Evolutionary conservation across 2,797 vertebrate genomes (phyloP).

Genomic region (Carcharodon carcharias): DNA sequence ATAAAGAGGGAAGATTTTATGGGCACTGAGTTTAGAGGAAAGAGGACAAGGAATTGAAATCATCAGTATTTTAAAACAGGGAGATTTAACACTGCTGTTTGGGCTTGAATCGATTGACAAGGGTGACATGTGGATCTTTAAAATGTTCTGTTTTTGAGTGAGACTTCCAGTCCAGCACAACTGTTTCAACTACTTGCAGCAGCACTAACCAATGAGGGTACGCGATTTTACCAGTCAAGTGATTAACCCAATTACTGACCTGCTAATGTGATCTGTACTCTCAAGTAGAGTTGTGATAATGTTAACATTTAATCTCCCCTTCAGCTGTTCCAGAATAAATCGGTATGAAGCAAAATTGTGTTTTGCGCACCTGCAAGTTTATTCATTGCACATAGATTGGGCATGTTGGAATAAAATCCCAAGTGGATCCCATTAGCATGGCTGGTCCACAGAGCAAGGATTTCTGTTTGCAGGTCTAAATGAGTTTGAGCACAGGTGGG

Average conservation of each 20-base stretch:
- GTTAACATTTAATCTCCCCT: background rate
- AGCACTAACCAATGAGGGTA: background rate
- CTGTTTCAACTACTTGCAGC: background rate
- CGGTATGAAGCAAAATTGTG: background rate
- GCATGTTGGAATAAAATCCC: background rate
- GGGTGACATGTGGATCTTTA: too few species aligned
- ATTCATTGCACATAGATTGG: background rate
- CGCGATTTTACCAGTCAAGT: background rate
- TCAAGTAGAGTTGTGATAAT: background rate
- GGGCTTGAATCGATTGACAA: too few species aligned
- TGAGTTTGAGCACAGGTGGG: background rate
- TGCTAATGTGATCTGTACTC: background rate
- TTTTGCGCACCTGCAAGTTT: background rate
- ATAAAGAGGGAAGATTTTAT: background rate
- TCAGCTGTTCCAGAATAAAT: background rate
- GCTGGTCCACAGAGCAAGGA: background rate
- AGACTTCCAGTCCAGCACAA: too few species aligned
- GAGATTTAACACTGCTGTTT: too few species aligned
- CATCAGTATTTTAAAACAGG: background rate
- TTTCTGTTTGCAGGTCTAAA: background rate
- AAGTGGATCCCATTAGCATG: background rate
- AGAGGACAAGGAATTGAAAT: background rate
- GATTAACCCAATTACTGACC: background rate
- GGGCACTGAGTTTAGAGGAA: background rate
- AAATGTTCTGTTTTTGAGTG: too few species aligned